A percentile compares a stretch with the other conserved stretches of the same genome.
Conservation (phyloP, 2,113 vertebrate genomes). For the human region DNA sequence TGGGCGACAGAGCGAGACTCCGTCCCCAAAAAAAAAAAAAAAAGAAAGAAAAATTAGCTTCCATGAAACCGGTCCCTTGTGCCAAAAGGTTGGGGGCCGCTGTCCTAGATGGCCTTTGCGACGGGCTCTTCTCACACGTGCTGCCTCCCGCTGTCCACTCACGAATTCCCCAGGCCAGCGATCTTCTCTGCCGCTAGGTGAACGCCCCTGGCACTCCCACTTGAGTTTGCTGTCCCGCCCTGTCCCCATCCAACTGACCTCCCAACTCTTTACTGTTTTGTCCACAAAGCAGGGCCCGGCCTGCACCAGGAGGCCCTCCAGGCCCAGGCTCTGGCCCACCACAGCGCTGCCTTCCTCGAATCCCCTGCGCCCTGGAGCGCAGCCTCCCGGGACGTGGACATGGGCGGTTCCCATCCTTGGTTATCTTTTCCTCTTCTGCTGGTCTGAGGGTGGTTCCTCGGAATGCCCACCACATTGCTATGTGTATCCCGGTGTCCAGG, state of each 20-base stretch:
- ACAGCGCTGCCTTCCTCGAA: not conserved
- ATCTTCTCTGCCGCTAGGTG: too few species aligned
- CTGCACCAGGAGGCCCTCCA: rapidly evolving
- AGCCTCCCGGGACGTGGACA: not conserved
- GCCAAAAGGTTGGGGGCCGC: too few species aligned
- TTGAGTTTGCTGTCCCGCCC: not conserved
- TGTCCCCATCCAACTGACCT: not conserved
- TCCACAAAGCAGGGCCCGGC: not conserved
- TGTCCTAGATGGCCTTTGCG: not conserved
- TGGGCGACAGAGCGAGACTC: too few species aligned
- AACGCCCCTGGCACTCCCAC: not conserved
- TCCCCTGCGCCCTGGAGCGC: not conserved
- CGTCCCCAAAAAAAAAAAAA: too few species aligned
- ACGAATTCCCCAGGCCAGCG: rapidly evolving
- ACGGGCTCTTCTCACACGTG: rapidly evolving
- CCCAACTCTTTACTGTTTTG: not conserved
- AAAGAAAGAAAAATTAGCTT: too few species aligned
- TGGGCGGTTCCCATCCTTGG: rapidly evolving
- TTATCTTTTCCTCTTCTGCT: too few species aligned
- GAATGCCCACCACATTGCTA: not conserved
- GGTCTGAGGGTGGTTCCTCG: not conserved
- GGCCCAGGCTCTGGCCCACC: too few species aligned
- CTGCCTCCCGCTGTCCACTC: not conserved
- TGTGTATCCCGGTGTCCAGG: not conserved
- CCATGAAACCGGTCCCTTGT: too few species aligned